Conservation (phyloP, 2,113 vertebrate species). For the Herpailurus yagouaroundi region DNA sequence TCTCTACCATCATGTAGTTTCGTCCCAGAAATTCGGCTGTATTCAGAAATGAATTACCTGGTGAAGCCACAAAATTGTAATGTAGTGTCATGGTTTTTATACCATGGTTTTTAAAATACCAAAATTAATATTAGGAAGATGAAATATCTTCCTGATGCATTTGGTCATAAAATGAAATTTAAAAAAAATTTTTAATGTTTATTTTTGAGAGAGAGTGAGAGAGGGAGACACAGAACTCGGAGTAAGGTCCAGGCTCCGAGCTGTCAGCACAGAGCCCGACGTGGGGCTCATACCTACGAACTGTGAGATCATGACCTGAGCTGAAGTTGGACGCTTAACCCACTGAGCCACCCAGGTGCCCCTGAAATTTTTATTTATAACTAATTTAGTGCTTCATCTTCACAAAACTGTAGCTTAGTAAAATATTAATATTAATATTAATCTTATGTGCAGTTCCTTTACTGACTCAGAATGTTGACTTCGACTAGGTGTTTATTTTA, state of each 20-base stretch:
- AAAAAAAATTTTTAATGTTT: neutral
- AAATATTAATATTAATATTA: neutral
- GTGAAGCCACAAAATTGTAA: neutral
- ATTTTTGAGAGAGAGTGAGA: too few species aligned
- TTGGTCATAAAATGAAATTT: neutral
- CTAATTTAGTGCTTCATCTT: neutral
- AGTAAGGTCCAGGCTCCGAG: too few species aligned
- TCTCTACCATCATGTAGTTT: neutral
- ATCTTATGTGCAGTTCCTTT: neutral
- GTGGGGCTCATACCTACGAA: too few species aligned
- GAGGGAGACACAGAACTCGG: too few species aligned
- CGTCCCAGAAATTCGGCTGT: neutral
- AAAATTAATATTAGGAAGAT: neutral
- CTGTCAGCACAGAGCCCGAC: too few species aligned
- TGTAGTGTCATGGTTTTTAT: neutral
- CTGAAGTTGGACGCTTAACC: rapidly evolving
- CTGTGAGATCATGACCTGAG: too few species aligned
- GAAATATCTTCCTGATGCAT: neutral
- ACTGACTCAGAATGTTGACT: neutral
- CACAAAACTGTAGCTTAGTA: neutral
- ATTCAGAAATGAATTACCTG: slow-evolving; percentile 10
- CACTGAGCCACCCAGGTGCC: too few species aligned
- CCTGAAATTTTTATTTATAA: neutral
- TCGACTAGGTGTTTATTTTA: neutral
- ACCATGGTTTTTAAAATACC: neutral